Conservation (phyloP, 2,113 vertebrate genomes). For the Oxyruncus cristatus region DNA sequence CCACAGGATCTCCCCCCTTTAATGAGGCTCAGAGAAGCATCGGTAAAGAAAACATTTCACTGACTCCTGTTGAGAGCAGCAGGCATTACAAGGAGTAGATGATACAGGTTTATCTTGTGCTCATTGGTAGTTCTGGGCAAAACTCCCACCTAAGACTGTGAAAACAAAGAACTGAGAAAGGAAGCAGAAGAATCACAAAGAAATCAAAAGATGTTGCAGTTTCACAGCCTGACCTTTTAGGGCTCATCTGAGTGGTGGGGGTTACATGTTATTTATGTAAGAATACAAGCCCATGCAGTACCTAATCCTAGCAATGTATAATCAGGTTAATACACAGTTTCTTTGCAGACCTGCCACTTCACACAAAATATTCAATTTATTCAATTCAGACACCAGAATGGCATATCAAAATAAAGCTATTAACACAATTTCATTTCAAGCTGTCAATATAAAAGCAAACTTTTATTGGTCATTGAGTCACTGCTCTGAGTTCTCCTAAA, state of each 20-base stretch:
- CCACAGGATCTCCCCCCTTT: not conserved
- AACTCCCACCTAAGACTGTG: not conserved
- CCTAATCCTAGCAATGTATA: not conserved
- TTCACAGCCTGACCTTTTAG: not conserved
- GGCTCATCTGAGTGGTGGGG: not conserved
- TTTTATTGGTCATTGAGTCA: not conserved
- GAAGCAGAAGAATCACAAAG: not conserved
- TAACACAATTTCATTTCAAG: not conserved
- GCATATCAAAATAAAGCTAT: not conserved
- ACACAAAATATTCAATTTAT: not conserved
- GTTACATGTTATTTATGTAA: not conserved
- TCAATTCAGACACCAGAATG: not conserved
- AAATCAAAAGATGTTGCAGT: not conserved
- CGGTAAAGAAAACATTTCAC: not conserved
- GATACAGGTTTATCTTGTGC: not conserved
- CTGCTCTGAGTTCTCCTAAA: not conserved
- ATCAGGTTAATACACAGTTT: not conserved
- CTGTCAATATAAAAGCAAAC: not conserved
- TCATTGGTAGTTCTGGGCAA: not conserved
- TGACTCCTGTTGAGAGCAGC: not conserved
- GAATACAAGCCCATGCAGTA: not conserved
- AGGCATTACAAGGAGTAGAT: rapidly evolving
- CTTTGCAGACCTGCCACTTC: not conserved
- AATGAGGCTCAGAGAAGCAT: not conserved
- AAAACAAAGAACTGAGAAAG: not conserved